These are phyloP conservation scores for Drosophila gunungcola DNA, from an alignment of 1,140 invertebrate genomes.

Conservation along the genomic window DNA sequence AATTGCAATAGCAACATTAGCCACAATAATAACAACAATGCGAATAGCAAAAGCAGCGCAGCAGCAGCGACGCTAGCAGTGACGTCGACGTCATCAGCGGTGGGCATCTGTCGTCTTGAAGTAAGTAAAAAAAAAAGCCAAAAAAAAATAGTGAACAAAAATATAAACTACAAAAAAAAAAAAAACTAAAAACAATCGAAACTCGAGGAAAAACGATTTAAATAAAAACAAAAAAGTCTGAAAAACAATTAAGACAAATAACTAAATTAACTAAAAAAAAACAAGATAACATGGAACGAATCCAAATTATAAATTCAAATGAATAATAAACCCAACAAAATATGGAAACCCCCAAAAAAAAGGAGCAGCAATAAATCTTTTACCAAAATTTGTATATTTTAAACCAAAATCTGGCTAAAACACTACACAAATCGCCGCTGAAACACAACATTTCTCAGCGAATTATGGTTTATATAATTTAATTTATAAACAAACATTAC, in stretches of 20 bases:
- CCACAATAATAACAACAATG: conserved; percentile 23
- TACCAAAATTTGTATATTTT: background rate
- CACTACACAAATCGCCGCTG: background rate
- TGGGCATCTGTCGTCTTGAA: conserved; percentile 79
- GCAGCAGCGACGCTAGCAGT: conserved; percentile 26
- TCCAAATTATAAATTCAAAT: background rate
- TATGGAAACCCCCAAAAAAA: background rate
- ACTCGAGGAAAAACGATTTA: background rate
- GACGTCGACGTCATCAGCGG: conserved; percentile 48
- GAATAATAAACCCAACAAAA: background rate
- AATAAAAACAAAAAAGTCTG: background rate
- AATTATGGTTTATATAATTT: conserved; percentile 11
- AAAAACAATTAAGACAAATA: background rate
- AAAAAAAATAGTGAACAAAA: background rate
- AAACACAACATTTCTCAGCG: background rate
- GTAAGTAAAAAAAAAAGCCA: conserved; percentile 68
- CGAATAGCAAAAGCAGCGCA: conserved; percentile 60
- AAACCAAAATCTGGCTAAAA: background rate
- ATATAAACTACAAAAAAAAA: background rate
- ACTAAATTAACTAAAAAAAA: background rate
- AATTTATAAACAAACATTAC: background rate
- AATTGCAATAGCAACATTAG: conserved; percentile 40
- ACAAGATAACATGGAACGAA: too few species aligned
- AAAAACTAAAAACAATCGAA: background rate
- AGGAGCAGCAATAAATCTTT: background rate